Percentiles rank a stretch among this genome's conserved stretches.
Evolutionary conservation across 1,140 invertebrate genomes (phyloP).

Genomic region (Dermatophagoides farinae): DNA sequence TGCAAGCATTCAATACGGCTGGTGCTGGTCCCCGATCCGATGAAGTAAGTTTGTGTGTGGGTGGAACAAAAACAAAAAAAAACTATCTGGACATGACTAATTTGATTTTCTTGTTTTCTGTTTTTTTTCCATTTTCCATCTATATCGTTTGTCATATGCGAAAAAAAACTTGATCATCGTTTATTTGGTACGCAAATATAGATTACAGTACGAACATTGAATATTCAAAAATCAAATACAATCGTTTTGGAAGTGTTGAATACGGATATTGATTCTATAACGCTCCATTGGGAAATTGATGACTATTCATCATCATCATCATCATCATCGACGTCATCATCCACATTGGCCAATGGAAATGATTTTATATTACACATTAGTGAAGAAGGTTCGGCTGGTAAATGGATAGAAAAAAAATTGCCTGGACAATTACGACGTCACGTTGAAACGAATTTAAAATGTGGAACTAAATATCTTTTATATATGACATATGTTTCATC

Average conservation of each 20-base stretch:
- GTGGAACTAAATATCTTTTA: conserved; percentile 62
- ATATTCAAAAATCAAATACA: conserved; percentile 18
- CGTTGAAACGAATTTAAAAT: conserved; percentile 8
- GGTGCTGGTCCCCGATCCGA: conserved; percentile 27
- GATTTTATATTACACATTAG: conserved; percentile 5
- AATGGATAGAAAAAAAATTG: neutral
- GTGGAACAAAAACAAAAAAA: no score
- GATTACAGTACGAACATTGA: conserved; percentile 7
- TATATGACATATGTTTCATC: conserved; percentile 53
- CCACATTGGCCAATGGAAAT: neutral
- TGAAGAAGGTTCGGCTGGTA: neutral
- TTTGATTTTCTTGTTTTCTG: neutral
- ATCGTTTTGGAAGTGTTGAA: conserved; percentile 18
- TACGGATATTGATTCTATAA: conserved; percentile 17
- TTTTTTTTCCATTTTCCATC: neutral
- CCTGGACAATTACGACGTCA: neutral
- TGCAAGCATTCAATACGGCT: conserved; percentile 27
- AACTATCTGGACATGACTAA: conserved; percentile 40
- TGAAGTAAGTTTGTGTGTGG: neutral
- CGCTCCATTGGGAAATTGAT: conserved; percentile 16
- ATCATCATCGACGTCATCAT: no score
- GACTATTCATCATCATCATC: conserved; percentile 8
- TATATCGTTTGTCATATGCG: neutral
- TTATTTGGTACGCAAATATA: neutral
- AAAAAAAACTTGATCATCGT: no score